Conservation (phyloP, 2,113 vertebrate genomes). For the Hippocampus comes region DNA sequence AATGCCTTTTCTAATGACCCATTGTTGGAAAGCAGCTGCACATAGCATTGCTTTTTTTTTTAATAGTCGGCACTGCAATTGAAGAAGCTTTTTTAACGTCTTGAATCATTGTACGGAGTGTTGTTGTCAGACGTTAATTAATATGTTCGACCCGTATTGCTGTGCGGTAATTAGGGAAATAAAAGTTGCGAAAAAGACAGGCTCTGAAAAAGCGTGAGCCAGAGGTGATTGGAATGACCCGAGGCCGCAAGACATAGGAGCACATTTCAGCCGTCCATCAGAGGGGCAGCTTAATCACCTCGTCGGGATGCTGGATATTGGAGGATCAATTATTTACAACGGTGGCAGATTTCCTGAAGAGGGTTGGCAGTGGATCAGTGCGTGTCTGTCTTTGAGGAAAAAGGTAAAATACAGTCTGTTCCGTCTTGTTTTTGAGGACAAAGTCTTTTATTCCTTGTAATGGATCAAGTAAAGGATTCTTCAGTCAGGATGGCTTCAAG, state of each 20-base stretch:
- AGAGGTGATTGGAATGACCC: constrained; percentile 40
- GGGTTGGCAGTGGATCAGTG: constrained; percentile 3
- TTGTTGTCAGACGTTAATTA: background rate
- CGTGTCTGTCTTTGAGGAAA: constrained; percentile 1
- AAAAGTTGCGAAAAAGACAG: background rate
- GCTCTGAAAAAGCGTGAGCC: constrained; percentile 29
- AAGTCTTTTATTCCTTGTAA: background rate
- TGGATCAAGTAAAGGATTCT: background rate
- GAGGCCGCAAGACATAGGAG: constrained; percentile 16
- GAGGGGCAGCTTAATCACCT: constrained; percentile 60
- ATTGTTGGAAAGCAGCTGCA: background rate
- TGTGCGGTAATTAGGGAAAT: background rate
- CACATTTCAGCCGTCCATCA: constrained; percentile 26
- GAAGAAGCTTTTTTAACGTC: background rate
- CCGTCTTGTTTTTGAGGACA: background rate
- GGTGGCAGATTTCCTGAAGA: constrained; percentile 22
- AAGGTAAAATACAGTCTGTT: background rate
- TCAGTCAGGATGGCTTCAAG: background rate
- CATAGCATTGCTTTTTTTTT: background rate
- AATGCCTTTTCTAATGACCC: background rate
- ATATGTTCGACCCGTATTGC: background rate
- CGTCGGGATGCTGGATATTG: constrained; percentile 39
- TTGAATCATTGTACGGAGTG: background rate
- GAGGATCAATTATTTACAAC: constrained; percentile 49
- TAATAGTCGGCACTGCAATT: background rate